Conservation (phyloP, 2,113 vertebrate species). For the Spilogale gracilis region DNA sequence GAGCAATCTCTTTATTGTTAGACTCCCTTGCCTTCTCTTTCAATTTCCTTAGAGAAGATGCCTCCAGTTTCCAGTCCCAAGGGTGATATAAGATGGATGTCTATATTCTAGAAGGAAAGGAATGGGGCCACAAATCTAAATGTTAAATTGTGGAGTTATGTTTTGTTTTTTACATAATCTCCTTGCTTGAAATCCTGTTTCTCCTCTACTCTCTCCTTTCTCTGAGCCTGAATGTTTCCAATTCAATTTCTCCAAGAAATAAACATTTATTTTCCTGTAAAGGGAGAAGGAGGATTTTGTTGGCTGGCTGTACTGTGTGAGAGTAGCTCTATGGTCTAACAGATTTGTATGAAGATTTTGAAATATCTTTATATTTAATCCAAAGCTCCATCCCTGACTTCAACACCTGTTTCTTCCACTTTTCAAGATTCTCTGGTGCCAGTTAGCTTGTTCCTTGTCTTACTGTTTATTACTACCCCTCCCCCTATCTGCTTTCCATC, state of each 20-base stretch:
- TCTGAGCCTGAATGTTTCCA: not conserved
- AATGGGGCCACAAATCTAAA: not conserved
- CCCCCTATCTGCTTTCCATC: not conserved
- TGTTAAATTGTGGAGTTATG: not conserved
- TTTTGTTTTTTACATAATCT: not conserved
- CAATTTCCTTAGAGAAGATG: not conserved
- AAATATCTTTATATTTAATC: not conserved
- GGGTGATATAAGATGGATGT: not conserved
- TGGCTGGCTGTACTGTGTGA: not conserved
- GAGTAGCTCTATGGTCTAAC: not conserved
- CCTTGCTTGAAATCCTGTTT: not conserved
- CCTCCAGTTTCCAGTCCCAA: not conserved
- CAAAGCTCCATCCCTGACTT: not conserved
- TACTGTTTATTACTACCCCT: not conserved
- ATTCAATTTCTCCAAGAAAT: not conserved
- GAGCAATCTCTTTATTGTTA: not conserved
- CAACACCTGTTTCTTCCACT: not conserved
- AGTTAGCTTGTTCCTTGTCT: not conserved
- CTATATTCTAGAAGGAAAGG: not conserved
- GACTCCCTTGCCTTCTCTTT: not conserved
- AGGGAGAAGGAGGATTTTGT: not conserved
- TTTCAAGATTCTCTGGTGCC: not conserved
- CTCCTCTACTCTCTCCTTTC: not conserved
- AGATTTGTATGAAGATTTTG: not conserved
- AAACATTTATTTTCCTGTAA: not conserved